Evolutionary conservation across 1,140 invertebrate genomes (phyloP).

Genomic region (Sminthurinus signatus): DNA sequence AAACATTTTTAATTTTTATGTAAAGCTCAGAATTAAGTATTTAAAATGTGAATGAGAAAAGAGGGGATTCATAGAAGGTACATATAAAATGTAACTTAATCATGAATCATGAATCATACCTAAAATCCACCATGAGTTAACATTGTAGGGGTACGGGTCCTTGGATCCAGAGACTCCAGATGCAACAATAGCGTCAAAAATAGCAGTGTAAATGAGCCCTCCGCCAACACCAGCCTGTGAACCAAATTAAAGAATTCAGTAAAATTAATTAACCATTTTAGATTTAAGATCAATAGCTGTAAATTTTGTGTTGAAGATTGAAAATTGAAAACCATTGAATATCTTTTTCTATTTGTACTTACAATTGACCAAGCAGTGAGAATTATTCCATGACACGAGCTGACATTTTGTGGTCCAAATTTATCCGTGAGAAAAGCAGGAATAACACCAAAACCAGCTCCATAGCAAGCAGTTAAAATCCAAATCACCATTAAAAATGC

Average conservation of each 20-base stretch:
- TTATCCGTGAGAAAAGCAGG: constrained; percentile 36
- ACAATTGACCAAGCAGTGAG: constrained; percentile 35
- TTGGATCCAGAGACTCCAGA: not conserved
- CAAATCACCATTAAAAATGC: constrained; percentile 29
- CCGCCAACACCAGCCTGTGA: constrained; percentile 33
- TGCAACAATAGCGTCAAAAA: constrained; percentile 17
- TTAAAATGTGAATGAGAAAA: too few relatives aligned
- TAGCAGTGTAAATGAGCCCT: constrained; percentile 29
- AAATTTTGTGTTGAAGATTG: too few relatives aligned
- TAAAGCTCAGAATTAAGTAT: too few relatives aligned
- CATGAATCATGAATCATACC: too few relatives aligned
- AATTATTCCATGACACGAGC: constrained; percentile 36
- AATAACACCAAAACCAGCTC: constrained; percentile 32
- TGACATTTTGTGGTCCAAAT: constrained; percentile 31
- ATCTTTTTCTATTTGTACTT: too few relatives aligned
- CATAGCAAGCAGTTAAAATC: constrained; percentile 31
- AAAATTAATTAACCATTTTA: too few relatives aligned
- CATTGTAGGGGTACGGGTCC: constrained; percentile 30
- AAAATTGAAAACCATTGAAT: too few relatives aligned
- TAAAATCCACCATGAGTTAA: constrained; percentile 36
- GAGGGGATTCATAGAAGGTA: too few relatives aligned
- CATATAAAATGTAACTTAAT: too few relatives aligned
- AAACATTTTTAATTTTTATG: too few relatives aligned
- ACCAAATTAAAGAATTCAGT: too few relatives aligned
- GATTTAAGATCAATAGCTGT: too few relatives aligned